Evolutionary conservation across 2,888 invertebrate species (phyloP).

Genomic region (Strigamia crassipes): DNA sequence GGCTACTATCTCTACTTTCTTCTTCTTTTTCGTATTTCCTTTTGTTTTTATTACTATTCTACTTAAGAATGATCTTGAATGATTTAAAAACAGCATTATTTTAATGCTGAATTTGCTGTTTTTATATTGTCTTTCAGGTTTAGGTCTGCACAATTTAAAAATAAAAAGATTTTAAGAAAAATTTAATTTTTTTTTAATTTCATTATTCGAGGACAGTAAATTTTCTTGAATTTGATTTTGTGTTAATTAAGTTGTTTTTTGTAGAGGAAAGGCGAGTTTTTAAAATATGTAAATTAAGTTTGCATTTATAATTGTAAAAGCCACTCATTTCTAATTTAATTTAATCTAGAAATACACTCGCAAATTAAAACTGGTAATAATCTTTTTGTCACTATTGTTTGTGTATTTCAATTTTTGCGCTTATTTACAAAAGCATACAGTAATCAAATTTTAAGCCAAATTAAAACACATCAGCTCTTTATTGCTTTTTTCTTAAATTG

Average conservation of each 20-base stretch:
- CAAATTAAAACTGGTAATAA: background rate
- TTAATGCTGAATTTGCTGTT: conserved; percentile 5
- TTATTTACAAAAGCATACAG: no score
- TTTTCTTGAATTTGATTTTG: background rate
- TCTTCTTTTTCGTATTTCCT: background rate
- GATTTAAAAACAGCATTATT: background rate
- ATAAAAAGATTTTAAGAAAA: background rate
- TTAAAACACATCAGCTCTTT: no score
- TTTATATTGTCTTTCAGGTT: background rate
- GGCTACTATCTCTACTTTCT: background rate
- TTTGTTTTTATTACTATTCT: conserved; percentile 22
- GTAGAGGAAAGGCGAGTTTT: background rate
- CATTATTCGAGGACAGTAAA: background rate
- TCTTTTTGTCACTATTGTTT: no score
- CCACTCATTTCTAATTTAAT: background rate
- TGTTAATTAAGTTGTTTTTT: background rate
- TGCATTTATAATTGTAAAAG: background rate
- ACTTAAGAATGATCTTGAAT: background rate
- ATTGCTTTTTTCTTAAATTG: no score
- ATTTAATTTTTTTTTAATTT: background rate
- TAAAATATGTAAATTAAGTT: background rate
- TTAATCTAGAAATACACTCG: background rate
- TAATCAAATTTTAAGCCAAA: no score
- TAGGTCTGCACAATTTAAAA: background rate
- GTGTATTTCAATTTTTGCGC: no score